Conservation (phyloP, 2,113 vertebrate genomes). For the Sclerurus mexicanus region DNA sequence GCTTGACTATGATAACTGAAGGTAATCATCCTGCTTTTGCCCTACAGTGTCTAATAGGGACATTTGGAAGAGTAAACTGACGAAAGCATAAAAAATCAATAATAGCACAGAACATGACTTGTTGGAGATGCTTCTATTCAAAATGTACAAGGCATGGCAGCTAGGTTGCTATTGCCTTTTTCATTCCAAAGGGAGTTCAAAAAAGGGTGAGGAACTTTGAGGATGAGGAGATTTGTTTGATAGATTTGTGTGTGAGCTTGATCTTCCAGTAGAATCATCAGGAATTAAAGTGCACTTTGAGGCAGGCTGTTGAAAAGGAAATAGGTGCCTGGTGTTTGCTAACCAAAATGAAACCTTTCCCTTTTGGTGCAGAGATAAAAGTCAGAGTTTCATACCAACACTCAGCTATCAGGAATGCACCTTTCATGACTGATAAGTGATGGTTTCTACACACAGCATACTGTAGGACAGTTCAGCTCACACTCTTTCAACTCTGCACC, state of each 20-base stretch:
- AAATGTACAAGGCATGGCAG: neutral
- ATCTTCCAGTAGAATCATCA: neutral
- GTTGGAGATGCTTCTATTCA: neutral
- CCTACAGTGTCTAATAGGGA: neutral
- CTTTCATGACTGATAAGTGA: slow-evolving; percentile 36
- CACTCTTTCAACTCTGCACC: neutral
- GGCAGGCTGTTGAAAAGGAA: neutral
- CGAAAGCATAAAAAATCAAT: neutral
- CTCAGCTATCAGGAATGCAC: slow-evolving; percentile 48
- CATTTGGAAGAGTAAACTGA: neutral
- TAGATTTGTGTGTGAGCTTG: neutral
- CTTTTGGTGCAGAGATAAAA: slow-evolving; percentile 48
- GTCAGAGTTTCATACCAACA: slow-evolving; percentile 3
- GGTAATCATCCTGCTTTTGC: neutral
- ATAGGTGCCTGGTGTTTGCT: neutral
- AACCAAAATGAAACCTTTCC: slow-evolving; percentile 38
- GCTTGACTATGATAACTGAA: neutral
- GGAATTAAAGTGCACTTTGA: neutral
- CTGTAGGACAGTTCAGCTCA: neutral
- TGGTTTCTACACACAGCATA: neutral
- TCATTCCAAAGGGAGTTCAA: neutral
- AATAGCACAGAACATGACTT: neutral
- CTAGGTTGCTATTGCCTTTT: neutral
- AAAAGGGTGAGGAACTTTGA: neutral
- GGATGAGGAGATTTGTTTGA: neutral